Evolutionary conservation across 2,113 vertebrate genomes (phyloP).

Genomic region (Gallinago paraguaiae): DNA sequence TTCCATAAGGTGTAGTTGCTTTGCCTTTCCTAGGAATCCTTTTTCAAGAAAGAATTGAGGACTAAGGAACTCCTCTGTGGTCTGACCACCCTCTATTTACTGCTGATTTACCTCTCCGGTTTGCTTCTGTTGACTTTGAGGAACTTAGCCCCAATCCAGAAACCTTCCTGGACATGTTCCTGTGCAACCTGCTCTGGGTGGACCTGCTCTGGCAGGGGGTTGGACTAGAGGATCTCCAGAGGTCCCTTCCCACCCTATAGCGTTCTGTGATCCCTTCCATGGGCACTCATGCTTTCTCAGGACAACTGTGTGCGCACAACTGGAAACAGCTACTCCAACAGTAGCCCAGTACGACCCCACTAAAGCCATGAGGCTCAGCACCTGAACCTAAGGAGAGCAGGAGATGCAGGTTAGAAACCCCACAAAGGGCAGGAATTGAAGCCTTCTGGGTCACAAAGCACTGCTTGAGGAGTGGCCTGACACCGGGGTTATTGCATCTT

Average conservation of each 20-base stretch:
- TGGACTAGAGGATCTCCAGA: too few species aligned
- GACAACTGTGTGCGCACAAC: neutral
- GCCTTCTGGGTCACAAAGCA: neutral
- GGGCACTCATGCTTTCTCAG: neutral
- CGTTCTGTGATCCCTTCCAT: neutral
- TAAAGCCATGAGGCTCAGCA: neutral
- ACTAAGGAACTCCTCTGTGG: neutral
- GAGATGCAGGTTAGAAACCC: neutral
- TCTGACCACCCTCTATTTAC: neutral
- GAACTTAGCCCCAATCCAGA: neutral
- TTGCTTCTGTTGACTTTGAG: neutral
- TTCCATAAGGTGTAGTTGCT: neutral
- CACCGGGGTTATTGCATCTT: neutral
- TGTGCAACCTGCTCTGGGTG: too few species aligned
- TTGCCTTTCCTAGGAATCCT: neutral
- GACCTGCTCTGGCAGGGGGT: too few species aligned
- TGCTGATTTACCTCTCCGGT: neutral
- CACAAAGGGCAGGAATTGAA: neutral
- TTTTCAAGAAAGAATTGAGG: neutral
- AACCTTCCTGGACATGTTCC: too few species aligned
- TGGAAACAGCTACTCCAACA: neutral
- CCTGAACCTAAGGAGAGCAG: neutral
- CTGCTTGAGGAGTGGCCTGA: neutral
- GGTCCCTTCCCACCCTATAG: too few species aligned
- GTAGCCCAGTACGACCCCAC: neutral